Evolutionary conservation across 2,888 invertebrate species (phyloP).

Genomic region (Athalia circularis): DNA sequence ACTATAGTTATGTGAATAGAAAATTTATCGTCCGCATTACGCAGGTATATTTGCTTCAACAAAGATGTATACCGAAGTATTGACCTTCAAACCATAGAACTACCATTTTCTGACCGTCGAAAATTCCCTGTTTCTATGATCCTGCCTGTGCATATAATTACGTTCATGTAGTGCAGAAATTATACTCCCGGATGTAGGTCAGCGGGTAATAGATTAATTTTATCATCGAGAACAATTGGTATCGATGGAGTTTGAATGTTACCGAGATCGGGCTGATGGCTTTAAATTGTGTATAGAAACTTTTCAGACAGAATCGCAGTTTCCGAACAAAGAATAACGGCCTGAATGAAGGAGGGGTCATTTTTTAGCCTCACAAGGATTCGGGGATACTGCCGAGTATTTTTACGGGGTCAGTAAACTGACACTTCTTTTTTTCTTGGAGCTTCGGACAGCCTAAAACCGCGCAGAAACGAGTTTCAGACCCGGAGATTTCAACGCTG

Average conservation of each 20-base stretch:
- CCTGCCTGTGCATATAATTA: no score
- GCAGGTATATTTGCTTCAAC: constrained; percentile 24
- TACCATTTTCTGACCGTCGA: neutral
- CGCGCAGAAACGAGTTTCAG: constrained; percentile 51
- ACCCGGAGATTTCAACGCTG: constrained; percentile 62
- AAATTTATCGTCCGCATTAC: constrained; percentile 23
- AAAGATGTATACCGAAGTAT: neutral
- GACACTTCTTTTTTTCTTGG: constrained; percentile 29
- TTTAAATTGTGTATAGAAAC: neutral
- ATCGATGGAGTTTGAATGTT: no score
- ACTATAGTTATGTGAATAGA: constrained; percentile 5
- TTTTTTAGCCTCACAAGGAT: constrained; percentile 17
- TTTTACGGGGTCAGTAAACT: constrained; percentile 42
- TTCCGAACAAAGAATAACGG: constrained; percentile 13
- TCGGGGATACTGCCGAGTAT: constrained; percentile 16
- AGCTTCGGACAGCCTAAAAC: constrained; percentile 28
- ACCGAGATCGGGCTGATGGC: neutral
- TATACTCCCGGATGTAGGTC: no score
- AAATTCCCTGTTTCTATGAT: neutral
- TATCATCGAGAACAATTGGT: no score
- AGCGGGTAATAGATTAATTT: no score
- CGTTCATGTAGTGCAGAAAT: no score
- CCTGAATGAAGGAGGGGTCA: neutral
- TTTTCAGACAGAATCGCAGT: neutral
- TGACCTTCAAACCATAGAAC: neutral